Base-by-base conservation (phyloP, 2,113 vertebrate genomes). In the Fregetta grallaria region DNA sequence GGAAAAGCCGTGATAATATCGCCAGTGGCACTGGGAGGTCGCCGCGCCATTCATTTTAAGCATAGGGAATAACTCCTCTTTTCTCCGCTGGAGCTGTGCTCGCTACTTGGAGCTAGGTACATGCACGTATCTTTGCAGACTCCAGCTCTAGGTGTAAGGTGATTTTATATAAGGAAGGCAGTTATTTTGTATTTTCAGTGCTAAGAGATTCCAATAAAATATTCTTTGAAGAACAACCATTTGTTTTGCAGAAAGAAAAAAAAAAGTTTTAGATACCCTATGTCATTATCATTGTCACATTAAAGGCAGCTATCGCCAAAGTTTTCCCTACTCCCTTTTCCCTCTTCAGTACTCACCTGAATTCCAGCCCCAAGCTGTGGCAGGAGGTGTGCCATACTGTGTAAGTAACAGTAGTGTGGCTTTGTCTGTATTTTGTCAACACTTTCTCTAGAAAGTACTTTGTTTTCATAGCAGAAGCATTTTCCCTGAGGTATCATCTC, bases 181-280 rank as follows among this genome's bases (percentile, higher is more conserved):
- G 18, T 62, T 47, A 78, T 76, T 73, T 71, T 0, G 1, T 38
- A 27, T 20, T 80, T 82, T 86, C 50, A 4, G 7, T 68, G 32
- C 9, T 25, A 62, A 74, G 34, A 38, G 4, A 36, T 77, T 63
- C 29, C 26, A 80, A n/a, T 7, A 61, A 13, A 23, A 17, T 4
- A 8, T 29, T 38, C 0, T 66, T 67, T 11, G 1, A 36, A 52
- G 10, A 30, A n/a, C 3, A 47, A 61, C 0, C 1, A 4, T 55
- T 62, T 22, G 3, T 56, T 90, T 45, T 65, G 8, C 11, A 53
- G 27, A 20, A 53, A 53, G 21, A 11, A 17, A 2, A 20, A 58
- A 68, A 26, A 27, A 50, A 61, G 4, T 5, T 53, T 70, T 36
- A 34, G 5, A 13, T 65, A 52, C n/a, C 11, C 17, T 38, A 0